A percentile compares a stretch with the other conserved stretches of the same genome.
Conservation (phyloP, 2,797 vertebrate genomes). For the Alcedo atthis region DNA sequence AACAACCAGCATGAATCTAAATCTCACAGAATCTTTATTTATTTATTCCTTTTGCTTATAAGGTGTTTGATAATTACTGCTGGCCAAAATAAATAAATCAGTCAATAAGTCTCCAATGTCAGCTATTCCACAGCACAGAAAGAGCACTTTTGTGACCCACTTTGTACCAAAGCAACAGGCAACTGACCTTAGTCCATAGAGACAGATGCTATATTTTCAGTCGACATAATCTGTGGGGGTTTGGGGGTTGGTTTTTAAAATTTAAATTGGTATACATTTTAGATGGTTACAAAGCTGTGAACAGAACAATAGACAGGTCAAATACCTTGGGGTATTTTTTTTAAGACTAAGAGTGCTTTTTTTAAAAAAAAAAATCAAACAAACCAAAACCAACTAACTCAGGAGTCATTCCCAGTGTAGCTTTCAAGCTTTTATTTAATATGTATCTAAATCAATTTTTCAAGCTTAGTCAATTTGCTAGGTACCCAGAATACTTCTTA, state of each 20-base stretch:
- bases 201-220: not conserved
- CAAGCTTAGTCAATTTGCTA: not conserved
- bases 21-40: not conserved
- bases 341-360: not conserved
- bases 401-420: not conserved
- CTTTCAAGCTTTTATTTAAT: not conserved
- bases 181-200: not conserved
- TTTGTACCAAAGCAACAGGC: not conserved
- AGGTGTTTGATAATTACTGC: conserved; percentile 6
- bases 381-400: not conserved
- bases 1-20: not conserved
- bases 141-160: not conserved
- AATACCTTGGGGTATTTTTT: not conserved
- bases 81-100: not conserved
- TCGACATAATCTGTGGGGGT: not conserved
- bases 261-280: not conserved
- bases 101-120: not conserved
- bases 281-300: not conserved
- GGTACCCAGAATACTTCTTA: not conserved
- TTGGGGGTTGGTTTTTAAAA: not conserved
- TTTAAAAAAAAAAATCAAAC: no score
- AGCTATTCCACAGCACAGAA: not conserved
- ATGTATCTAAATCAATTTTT: not conserved
- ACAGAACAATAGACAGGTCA: not conserved
- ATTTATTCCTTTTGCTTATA: not conserved